Evolutionary conservation across 2,888 invertebrate species (phyloP).

Genomic region (Cheilosia vulpina): DNA sequence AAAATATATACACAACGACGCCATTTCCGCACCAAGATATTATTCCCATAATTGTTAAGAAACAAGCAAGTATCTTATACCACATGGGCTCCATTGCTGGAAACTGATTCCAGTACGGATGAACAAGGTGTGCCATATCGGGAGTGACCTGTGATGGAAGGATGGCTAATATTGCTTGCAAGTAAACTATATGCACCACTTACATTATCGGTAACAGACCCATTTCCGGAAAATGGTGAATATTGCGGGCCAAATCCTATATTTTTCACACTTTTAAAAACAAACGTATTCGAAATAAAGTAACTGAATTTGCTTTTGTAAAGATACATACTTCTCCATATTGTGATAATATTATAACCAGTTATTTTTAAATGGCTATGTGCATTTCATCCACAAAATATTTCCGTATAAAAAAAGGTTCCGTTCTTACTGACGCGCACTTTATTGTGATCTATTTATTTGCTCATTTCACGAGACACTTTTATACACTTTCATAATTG

Average conservation of each 20-base stretch:
- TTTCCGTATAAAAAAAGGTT: not conserved
- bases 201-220: constrained; percentile 69
- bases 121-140: constrained; percentile 88
- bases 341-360: not conserved
- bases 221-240: constrained; percentile 48
- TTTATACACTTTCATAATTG: constrained; percentile 47
- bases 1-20: constrained; percentile 82
- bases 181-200: not conserved
- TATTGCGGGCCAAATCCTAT: constrained; percentile 49
- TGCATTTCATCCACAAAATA: constrained; percentile 16
- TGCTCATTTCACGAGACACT: not conserved
- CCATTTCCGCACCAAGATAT: constrained; percentile 83
- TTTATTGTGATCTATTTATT: constrained; percentile 4
- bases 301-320: not conserved
- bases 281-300: not conserved
- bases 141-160: constrained; percentile 83
- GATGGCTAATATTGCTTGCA: not conserved
- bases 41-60: constrained; percentile 89
- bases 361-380: constrained; percentile 3
- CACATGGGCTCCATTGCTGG: constrained; percentile 95
- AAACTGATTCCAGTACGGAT: constrained; percentile 93
- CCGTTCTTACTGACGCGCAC: not conserved
- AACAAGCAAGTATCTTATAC: constrained; percentile 92
- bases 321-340: constrained; percentile 41
- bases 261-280: constrained; percentile 22